A percentile compares a stretch with the other conserved stretches of the same genome.
These are phyloP conservation scores for Corythornis vintsioides DNA, from an alignment of 2,113 vertebrate species.

Conservation along the genomic window DNA sequence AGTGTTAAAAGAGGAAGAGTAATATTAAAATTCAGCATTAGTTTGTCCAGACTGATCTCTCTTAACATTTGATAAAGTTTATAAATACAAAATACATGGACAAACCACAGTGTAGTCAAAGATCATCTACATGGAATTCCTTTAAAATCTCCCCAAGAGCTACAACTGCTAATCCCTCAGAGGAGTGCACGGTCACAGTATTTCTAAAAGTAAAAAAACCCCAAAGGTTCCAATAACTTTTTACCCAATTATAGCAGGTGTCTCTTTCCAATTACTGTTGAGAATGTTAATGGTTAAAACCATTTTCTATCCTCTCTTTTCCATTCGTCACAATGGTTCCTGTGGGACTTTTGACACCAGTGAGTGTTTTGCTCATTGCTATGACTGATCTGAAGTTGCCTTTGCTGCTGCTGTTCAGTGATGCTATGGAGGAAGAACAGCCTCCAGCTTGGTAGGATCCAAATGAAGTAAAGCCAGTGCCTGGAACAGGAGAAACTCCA, in stretches of 20 bases:
- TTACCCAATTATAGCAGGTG: background rate
- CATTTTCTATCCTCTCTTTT: constrained; percentile 26
- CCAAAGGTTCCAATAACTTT: constrained; percentile 17
- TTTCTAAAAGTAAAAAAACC: background rate
- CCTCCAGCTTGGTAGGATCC: background rate
- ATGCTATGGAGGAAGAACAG: constrained; percentile 23
- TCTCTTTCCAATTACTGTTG: constrained; percentile 37
- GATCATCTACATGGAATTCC: background rate
- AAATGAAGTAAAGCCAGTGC: constrained; percentile 70
- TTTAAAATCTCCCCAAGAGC: background rate
- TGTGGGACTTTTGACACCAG: constrained; percentile 63
- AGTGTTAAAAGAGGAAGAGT: background rate
- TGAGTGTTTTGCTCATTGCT: constrained; percentile 62
- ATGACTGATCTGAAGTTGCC: constrained; percentile 63
- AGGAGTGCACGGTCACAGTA: background rate
- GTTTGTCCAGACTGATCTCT: background rate
- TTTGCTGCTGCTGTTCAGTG: constrained; percentile 47
- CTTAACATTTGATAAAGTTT: background rate
- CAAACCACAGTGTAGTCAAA: background rate
- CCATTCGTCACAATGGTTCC: constrained; percentile 62
- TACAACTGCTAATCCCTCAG: background rate
- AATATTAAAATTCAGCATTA: background rate
- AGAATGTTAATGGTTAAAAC: constrained; percentile 14
- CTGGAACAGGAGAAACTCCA: constrained; percentile 59
- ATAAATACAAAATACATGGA: background rate